These are phyloP conservation scores for Heliocidaris erythrogramma DNA, from an alignment of 35 echinoderm and acorn worm species.

Conservation along the genomic window DNA sequence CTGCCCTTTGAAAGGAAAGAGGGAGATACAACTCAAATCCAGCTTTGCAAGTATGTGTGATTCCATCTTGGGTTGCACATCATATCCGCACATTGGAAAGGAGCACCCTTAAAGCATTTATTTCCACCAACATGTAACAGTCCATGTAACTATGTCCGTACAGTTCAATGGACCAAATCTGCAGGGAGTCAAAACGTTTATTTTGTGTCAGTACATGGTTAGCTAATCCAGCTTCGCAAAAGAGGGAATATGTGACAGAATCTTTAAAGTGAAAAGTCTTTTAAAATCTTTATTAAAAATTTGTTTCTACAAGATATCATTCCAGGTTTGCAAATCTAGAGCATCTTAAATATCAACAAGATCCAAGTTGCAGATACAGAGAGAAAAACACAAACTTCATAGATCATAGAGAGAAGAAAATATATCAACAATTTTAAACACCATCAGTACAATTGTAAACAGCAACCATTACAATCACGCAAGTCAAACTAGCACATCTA, in stretches of 20 bases:
- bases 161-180: background rate
- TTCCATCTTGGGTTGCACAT: no score
- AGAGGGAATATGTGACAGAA: no score
- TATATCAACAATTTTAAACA: constrained; percentile 37
- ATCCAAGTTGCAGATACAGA: background rate
- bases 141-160: background rate
- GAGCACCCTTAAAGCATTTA: no score
- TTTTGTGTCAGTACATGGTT: no score
- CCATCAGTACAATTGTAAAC: constrained; percentile 21
- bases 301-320: background rate
- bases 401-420: constrained; percentile 19
- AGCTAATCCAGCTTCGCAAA: no score
- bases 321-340: background rate
- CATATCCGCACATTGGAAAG: no score
- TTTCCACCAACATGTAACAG: no score
- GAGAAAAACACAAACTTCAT: background rate
- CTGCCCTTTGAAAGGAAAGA: no score
- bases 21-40: no score
- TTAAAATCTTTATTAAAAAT: background rate
- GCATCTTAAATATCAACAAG: constrained; percentile 3
- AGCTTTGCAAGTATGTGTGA: no score
- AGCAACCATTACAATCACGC: constrained; percentile 35
- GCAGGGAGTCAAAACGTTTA: background rate
- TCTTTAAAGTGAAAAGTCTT: no score
- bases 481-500: constrained; percentile 38